Evolutionary conservation across 2,888 invertebrate species (phyloP).

Genomic region (Luffia ferchaultella): DNA sequence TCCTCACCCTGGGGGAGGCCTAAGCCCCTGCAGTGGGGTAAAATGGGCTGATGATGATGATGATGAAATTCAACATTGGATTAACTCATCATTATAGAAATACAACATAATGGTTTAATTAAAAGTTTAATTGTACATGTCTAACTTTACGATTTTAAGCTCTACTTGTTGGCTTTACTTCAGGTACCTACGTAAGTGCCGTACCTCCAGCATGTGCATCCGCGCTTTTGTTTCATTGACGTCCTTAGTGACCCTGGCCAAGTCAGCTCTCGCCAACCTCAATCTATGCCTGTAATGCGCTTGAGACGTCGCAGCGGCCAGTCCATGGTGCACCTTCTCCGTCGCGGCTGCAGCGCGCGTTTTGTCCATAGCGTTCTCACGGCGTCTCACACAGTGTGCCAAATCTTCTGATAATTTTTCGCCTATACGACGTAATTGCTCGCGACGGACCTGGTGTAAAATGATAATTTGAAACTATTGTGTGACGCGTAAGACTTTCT

Average conservation of each 20-base stretch:
- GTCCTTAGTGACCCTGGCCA: constrained; percentile 44
- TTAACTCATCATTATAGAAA: too few relatives aligned
- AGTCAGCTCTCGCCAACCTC: constrained; percentile 42
- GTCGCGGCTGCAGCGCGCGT: constrained; percentile 42
- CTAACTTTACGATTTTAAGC: too few relatives aligned
- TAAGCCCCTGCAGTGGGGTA: too few relatives aligned
- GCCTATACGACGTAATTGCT: constrained; percentile 47
- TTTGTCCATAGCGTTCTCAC: constrained; percentile 48
- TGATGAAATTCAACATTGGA: too few relatives aligned
- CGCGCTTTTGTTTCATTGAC: neutral
- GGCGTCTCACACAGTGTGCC: constrained; percentile 45
- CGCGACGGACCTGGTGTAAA: constrained; percentile 39
- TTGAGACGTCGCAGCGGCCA: constrained; percentile 31
- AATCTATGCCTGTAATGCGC: constrained; percentile 44
- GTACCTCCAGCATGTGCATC: neutral
- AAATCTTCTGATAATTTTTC: constrained; percentile 51
- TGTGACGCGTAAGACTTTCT: too few relatives aligned
- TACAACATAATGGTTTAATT: too few relatives aligned
- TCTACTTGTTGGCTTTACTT: too few relatives aligned
- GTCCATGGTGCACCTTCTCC: constrained; percentile 36
- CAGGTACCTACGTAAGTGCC: too few relatives aligned
- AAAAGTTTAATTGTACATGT: too few relatives aligned
- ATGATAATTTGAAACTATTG: too few relatives aligned
- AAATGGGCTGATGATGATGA: too few relatives aligned
- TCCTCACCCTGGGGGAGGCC: too few relatives aligned